Evolutionary conservation across 2,888 invertebrate genomes (phyloP), one percentile per base, ranked within the genome.

Genomic region (Odontomyia ornata): DNA sequence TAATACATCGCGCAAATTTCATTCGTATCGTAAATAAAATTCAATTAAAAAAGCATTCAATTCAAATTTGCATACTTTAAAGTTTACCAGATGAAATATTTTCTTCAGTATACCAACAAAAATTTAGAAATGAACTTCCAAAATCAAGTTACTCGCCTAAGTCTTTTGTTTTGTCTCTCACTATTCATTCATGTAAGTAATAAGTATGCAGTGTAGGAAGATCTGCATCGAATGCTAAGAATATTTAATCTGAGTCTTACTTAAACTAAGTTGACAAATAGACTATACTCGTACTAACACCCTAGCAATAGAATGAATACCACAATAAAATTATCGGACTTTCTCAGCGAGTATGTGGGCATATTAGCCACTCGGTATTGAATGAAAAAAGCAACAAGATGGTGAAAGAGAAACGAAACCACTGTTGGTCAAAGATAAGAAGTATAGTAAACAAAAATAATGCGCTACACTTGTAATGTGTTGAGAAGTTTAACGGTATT

Each of bases 91-190:
- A 64, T 64, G 64, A 64, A 60, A 21, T 21, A 23, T 23, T 2
- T 5, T 23, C 5, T 21, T 60, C 21, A 60, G 5, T 60, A 2
- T 4, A 60, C 21, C 21, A 2, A 21, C 60, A 60, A 23, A 60
- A 25, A 60, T 5, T 9, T 60, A 2, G 60, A 60, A 21, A 36
- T 36, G 5, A 9, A 36, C 36, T 36, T 36, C n/a, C 21, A 75
- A 62, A 65, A 65, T 25, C 52, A 25, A 47, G 75, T 75, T 75
- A 28, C 64, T 64, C 52, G 75, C 65, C 28, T 75, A 75, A 75
- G 27, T 75, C 75, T 75, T 75, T 64, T 27, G 75, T 64, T 75
- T 73, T 13, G 43, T 43, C 67, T 1, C 30, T 9, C n/a, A 52
- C 43, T 52, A 2, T 52, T 15, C 18, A 52, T 18, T 52, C n/a